phyloP scores from a whole-genome alignment of 1,140 invertebrate genomes.

The Oedothorax gibbosus region DNA sequence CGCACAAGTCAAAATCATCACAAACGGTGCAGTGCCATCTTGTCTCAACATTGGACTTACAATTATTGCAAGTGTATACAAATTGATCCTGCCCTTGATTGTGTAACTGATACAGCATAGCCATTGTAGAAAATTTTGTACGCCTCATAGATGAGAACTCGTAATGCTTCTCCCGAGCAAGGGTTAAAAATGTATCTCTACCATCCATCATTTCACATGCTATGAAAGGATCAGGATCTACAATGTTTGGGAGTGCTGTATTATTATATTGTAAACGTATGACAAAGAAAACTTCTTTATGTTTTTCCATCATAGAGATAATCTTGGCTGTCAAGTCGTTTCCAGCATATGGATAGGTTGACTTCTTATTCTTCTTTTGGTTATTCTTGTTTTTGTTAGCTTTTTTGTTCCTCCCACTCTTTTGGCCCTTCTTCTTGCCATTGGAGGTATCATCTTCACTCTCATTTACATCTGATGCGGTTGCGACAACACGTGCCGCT shows the following conservation, averaged over 20 bases:
- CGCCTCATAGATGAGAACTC: conserved; percentile 97
- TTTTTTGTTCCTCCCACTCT: conserved; percentile 88
- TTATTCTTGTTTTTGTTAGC: conserved; percentile 97
- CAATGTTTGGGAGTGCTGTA: conserved; percentile 89
- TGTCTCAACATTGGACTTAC: conserved; percentile 94
- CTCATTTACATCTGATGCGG: conserved; percentile 15
- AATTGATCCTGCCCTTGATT: conserved; percentile 98
- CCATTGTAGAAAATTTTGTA: conserved; percentile 96
- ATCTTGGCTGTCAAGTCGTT: conserved; percentile 97
- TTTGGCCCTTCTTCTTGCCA: conserved; percentile 96
- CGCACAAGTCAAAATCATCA: conserved; percentile 99
- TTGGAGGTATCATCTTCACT: conserved; percentile 82
- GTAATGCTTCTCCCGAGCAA: conserved; percentile 97
- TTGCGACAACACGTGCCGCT: conserved; percentile 22
- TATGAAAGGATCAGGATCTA: conserved; percentile 95
- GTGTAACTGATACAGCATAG: conserved; percentile 97
- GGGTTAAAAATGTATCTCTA: conserved; percentile 96
- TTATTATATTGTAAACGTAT: conserved; percentile 94
- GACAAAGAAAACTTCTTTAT: conserved; percentile 99
- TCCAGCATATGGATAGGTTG: conserved; percentile 91
- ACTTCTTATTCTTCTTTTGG: conserved; percentile 95
- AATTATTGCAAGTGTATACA: conserved; percentile 98
- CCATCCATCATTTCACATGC: conserved; percentile 99
- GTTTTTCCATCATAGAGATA: conserved; percentile 98
- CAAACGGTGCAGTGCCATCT: conserved; percentile 97